Base-by-base conservation (phyloP, 2,113 vertebrate genomes). In the cat (Felis catus) region DNA sequence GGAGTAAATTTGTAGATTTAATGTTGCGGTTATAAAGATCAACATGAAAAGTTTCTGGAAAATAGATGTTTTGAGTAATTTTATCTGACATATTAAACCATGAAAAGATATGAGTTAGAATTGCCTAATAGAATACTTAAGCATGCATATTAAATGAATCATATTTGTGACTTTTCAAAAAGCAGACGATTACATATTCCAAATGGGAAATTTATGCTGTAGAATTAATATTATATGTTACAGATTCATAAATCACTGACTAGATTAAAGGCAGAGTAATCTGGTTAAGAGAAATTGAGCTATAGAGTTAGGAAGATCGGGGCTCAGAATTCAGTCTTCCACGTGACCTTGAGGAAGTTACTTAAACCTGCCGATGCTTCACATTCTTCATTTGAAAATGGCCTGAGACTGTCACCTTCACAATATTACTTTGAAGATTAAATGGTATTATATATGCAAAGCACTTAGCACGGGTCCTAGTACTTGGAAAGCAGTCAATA, bases 101-200 rank as follows among this genome's bases (percentile, higher is more conserved):
- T 81, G 89, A 95, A 97, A 95, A 96, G 19, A 91, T 95, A 36
- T 87, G 74, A 93, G 70, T 89, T 95, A 94, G 90, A 96, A 73
- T 65, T 96, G 88, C 93, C 94, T 97, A 92, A 85, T 63, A 97
- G n/a, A 68, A 96, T 84, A 96, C 84, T 98, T 89, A 96, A 70
- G 73, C 58, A 78, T 91, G 93, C 39, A 95, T 94, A 97, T 53
- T 92, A 91, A 94, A 71, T 97, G 92, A 96, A 83, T 91, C 68
- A 61, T 95, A 90, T 83, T 78, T 96, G 89, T 82, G 95, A 93
- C 90, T 96, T 92, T 89, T 97, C 93, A 85, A 94, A 97, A 96
- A 92, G 53, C 65, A 86, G 39, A 95, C 63, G 70, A 58, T 81
- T 96, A 93, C 6, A 80, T 79, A 68, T 95, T 85, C 89, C 66